Evolutionary conservation across 2,797 vertebrate species (phyloP).

Genomic region (Allochrocebus solatus): DNA sequence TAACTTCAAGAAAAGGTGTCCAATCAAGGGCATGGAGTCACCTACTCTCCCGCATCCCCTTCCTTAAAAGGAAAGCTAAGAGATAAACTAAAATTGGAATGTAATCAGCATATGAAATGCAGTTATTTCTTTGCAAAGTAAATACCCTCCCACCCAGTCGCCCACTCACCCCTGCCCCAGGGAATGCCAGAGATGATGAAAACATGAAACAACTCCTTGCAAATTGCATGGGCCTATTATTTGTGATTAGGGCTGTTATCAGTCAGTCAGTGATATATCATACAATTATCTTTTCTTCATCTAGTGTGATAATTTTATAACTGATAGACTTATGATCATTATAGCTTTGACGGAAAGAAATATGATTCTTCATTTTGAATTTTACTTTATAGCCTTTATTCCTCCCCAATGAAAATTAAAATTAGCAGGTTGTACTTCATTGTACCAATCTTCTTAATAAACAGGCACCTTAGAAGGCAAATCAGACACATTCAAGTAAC

Average conservation of each 20-base stretch:
- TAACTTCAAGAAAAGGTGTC: not conserved
- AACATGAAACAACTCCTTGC: not conserved
- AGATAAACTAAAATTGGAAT: not conserved
- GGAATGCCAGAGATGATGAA: not conserved
- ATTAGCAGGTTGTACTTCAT: not conserved
- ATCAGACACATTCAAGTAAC: not conserved
- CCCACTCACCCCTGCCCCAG: not conserved
- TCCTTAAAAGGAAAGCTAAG: not conserved
- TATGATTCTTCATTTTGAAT: not conserved
- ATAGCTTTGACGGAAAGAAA: not conserved
- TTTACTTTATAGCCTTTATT: not conserved
- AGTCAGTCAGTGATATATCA: not conserved
- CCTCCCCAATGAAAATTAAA: not conserved
- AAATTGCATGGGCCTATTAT: not conserved
- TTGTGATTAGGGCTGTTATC: not conserved
- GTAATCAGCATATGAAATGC: not conserved
- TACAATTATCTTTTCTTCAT: not conserved
- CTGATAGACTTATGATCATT: not conserved
- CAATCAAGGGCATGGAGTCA: not conserved
- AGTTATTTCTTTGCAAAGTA: not conserved
- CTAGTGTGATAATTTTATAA: not conserved
- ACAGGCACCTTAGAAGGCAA: not conserved
- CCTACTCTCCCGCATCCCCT: fast-evolving
- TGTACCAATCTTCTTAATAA: not conserved
- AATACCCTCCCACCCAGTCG: not conserved